These are phyloP conservation scores for Spodoptera litura DNA, from an alignment of 1,140 invertebrate species.

Conservation along the genomic window DNA sequence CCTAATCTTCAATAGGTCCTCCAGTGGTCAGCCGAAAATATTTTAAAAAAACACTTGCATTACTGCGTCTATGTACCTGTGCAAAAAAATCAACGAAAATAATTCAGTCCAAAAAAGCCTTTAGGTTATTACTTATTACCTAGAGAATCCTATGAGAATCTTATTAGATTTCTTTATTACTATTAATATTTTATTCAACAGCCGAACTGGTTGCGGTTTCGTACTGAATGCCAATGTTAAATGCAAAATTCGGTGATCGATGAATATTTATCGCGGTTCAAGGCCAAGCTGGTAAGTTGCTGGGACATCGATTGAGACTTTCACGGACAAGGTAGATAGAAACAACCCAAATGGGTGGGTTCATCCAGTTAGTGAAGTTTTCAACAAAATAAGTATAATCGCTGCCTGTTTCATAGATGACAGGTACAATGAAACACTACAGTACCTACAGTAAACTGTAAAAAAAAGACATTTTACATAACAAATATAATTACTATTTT, in stretches of 20 bases:
- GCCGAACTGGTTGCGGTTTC: slow-evolving; percentile 39
- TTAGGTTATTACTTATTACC: background rate
- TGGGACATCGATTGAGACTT: slow-evolving; percentile 2
- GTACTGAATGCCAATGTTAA: slow-evolving; percentile 44
- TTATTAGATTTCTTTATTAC: slow-evolving; percentile 10
- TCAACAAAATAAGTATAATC: too few species aligned
- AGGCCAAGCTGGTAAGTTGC: slow-evolving; percentile 29
- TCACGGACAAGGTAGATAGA: slow-evolving; percentile 5
- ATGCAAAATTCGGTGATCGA: slow-evolving; percentile 49
- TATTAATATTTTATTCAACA: slow-evolving; percentile 44
- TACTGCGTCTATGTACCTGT: background rate
- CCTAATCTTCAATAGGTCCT: too few species aligned
- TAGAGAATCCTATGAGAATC: too few species aligned
- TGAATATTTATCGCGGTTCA: slow-evolving; percentile 52
- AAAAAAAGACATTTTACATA: too few species aligned
- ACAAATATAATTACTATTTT: too few species aligned
- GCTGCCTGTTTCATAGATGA: too few species aligned
- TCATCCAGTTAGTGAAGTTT: too few species aligned
- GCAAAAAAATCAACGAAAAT: background rate
- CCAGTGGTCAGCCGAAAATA: too few species aligned
- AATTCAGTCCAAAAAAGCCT: background rate
- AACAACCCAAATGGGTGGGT: too few species aligned
- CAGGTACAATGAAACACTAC: too few species aligned
- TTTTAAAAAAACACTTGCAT: too few species aligned
- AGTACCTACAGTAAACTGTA: too few species aligned